Evolutionary conservation across 92 coral and sea anemone species (phyloP), one percentile per base, ranked within the genome.

Genomic region (Heteractis magnifica): DNA sequence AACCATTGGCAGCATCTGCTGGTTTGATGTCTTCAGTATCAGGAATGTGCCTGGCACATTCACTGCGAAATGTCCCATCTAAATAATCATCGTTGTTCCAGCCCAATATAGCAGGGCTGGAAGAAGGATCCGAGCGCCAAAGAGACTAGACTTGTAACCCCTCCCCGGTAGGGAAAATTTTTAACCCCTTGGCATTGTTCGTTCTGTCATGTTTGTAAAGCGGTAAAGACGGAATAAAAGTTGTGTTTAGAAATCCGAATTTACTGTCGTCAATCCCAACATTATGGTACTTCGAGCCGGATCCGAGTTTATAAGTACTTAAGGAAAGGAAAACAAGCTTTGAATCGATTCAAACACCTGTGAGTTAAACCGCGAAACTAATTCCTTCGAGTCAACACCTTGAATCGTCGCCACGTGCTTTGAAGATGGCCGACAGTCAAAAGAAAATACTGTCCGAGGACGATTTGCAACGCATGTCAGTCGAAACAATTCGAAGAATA

Each of bases 301-400:
- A 68, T 68, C 49, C 23, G 10, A 23, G 9, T 6, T 68, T 23
- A 12, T 10, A 68, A 68, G 23, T 5, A 21, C 49, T 6, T 21
- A 23, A 68, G 14, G 73, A 68, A 26, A 23, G 21, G 4, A 68
- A 53, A 53, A 53, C 58, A 53, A 53, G 1, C 58, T 68, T 68
- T 68, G 73, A 68, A 68, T 21, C 73, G 73, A 68, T 68, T 68
- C 41, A 68, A 68, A 68, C 11, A 13, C 8, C 73, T 68, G 73
- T 68, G 73, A 23, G 49, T 68, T 68, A 50, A 26, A 21, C 49
- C 73, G 73, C 58, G 58, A 53, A 53, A 53, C 58, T 53, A 68
- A 68, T n/a, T 68, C 49, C 73, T 11, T 6, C 21, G 73, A 34
- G 49, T 68, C 73, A 68, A 68, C 73, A 68, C 23, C 14, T 21